phyloP scores from a whole-genome alignment of 2,113 vertebrate species.

The Copsychus sechellarum region DNA sequence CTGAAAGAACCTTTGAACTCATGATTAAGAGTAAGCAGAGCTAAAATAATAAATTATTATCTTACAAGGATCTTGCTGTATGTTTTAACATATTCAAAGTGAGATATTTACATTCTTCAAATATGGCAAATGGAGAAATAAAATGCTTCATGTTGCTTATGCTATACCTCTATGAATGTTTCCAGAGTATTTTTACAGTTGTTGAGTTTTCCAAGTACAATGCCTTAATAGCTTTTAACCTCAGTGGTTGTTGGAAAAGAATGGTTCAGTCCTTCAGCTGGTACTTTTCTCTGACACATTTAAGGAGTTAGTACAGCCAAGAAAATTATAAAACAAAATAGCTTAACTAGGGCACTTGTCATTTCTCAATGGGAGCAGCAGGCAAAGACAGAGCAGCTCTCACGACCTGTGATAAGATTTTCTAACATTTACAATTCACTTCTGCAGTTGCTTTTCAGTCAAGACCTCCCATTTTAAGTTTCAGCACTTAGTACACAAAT shows the following conservation, averaged over 20 bases:
- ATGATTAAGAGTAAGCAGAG: neutral
- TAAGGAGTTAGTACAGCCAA: neutral
- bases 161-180: neutral
- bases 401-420: neutral
- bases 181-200: neutral
- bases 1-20: slow-evolving; percentile 2
- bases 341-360: neutral
- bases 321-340: neutral
- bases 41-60: slow-evolving; percentile 14
- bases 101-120: slow-evolving; percentile 1
- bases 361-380: neutral
- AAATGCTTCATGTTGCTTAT: neutral
- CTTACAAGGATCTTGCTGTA: neutral
- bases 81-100: neutral
- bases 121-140: neutral
- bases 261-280: neutral
- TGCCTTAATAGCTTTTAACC: neutral
- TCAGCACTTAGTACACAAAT: neutral
- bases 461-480: neutral
- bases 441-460: neutral
- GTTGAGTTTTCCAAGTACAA: neutral
- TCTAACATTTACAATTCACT: neutral
- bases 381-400: neutral
- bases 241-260: neutral
- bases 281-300: neutral